Percentiles rank a stretch among this genome's conserved stretches.
Evolutionary conservation across 1,140 invertebrate genomes (phyloP).

Genomic region (Trinorchestia longiramus): DNA sequence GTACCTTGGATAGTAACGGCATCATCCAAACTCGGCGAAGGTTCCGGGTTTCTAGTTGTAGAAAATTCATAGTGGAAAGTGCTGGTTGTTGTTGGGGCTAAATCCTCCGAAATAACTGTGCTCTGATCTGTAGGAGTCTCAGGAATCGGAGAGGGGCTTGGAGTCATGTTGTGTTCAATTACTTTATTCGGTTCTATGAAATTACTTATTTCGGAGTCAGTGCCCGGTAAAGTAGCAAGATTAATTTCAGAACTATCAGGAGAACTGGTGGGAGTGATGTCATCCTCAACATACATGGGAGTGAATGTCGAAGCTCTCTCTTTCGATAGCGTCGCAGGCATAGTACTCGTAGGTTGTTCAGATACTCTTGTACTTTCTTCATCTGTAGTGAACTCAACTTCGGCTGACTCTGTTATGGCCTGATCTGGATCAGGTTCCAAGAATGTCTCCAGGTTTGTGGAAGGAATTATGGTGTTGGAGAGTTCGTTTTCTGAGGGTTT

Average conservation of each 20-base stretch:
- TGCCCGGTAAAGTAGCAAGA: not conserved
- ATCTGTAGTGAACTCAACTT: not conserved
- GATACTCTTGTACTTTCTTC: not conserved
- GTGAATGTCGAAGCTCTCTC: not conserved
- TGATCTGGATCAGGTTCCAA: not conserved
- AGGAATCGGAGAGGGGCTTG: not conserved
- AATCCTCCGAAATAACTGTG: not conserved
- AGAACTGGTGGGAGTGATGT: not conserved
- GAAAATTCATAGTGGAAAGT: not conserved
- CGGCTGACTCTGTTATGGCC: not conserved
- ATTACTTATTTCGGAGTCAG: not conserved
- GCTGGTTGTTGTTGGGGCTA: not conserved
- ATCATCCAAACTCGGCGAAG: not conserved
- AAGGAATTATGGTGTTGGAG: not conserved
- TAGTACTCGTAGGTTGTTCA: not conserved
- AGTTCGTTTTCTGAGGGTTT: not conserved
- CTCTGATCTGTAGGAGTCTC: not conserved
- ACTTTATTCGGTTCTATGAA: conserved; percentile 4
- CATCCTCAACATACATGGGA: not conserved
- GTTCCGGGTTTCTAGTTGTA: not conserved
- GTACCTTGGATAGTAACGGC: not conserved
- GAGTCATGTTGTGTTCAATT: not conserved
- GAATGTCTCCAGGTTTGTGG: not conserved
- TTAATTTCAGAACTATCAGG: not conserved
- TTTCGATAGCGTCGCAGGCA: not conserved